phyloP scores from a whole-genome alignment of 1,140 invertebrate species.

The Saccostrea cuccullata region DNA sequence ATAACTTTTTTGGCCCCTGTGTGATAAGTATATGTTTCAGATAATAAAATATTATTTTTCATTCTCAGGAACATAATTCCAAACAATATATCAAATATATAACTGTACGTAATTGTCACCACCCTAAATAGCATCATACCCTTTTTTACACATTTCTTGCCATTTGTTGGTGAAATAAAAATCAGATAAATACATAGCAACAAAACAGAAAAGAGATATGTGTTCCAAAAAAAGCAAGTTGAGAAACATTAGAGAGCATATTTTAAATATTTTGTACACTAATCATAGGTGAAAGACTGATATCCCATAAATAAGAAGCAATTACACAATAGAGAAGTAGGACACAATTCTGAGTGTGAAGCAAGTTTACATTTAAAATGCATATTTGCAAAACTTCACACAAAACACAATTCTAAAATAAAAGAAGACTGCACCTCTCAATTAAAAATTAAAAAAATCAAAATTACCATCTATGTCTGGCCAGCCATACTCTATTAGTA shows the following conservation, averaged over 20 bases:
- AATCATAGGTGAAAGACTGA: not conserved
- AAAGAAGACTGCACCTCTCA: not conserved
- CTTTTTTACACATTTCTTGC: not conserved
- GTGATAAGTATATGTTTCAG: not conserved
- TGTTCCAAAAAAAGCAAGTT: not conserved
- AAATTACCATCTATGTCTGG: not conserved
- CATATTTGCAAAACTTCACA: not conserved
- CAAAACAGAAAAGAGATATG: conserved; percentile 5
- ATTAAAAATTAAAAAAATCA: not conserved
- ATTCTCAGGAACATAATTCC: not conserved
- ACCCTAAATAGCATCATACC: not conserved
- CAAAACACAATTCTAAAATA: not conserved
- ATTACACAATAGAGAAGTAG: no score
- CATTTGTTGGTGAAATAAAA: no score
- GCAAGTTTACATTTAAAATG: not conserved
- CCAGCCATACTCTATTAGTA: not conserved
- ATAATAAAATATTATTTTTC: not conserved
- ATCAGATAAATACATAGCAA: not conserved
- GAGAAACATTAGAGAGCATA: not conserved
- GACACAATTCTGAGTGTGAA: not conserved
- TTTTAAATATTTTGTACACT: not conserved
- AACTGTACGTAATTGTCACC: not conserved
- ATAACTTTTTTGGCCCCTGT: not conserved
- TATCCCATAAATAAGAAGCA: not conserved
- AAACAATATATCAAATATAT: not conserved